Conservation (phyloP, 1,140 invertebrate species). For the Atta colombica region DNA sequence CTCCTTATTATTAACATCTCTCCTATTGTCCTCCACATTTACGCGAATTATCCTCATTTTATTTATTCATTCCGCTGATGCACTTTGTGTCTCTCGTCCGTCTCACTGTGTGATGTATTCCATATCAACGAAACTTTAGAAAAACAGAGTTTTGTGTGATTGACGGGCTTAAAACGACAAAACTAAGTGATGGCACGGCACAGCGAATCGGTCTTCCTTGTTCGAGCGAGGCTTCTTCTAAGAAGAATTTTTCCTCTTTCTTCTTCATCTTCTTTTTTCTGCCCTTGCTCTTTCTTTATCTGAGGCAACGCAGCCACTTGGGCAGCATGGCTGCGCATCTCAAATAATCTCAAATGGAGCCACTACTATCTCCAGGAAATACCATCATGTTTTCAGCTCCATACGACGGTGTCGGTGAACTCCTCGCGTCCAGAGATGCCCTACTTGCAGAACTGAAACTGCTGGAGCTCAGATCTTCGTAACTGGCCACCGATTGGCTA, state of each 20-base stretch:
- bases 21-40: not conserved
- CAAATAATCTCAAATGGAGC: slow-evolving; percentile 88
- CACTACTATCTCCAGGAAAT: slow-evolving; percentile 91
- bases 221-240: slow-evolving; percentile 16
- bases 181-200: not conserved
- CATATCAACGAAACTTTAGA: slow-evolving; percentile 1
- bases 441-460: slow-evolving; percentile 93
- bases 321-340: slow-evolving; percentile 79
- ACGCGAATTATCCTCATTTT: not conserved
- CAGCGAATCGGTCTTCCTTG: not conserved
- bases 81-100: not conserved
- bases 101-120: slow-evolving; percentile 9
- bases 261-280: not conserved
- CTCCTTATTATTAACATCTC: not conserved
- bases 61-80: not conserved
- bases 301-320: slow-evolving; percentile 83
- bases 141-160: not conserved
- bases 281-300: slow-evolving; percentile 68
- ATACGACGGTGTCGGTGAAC: slow-evolving; percentile 89
- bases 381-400: slow-evolving; percentile 92
- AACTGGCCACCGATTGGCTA: slow-evolving; percentile 88
- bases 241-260: not conserved
- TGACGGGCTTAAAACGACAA: not conserved
- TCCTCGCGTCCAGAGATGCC: slow-evolving; percentile 92
- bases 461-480: slow-evolving; percentile 92